Evolutionary conservation across 2,797 vertebrate species (phyloP).

Genomic region (Periparus ater): DNA sequence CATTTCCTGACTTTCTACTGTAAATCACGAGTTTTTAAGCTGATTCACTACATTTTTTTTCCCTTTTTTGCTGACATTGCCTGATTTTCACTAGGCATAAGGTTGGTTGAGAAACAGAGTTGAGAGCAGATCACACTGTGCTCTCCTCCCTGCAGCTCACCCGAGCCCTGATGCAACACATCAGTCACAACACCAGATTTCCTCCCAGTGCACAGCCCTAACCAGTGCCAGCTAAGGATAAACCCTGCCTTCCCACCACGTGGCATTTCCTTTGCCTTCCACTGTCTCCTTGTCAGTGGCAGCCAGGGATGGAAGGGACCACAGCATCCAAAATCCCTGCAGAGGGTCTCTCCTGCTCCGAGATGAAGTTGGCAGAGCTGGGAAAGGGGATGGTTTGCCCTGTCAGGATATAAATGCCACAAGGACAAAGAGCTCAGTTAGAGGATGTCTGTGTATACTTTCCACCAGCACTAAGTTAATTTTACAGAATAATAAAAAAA

Average conservation of each 20-base stretch:
- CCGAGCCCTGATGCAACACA: rapidly evolving
- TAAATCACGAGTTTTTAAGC: background rate
- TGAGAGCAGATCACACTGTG: background rate
- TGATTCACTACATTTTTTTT: background rate
- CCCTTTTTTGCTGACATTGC: background rate
- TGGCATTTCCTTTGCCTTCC: background rate
- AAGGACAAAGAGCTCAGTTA: background rate
- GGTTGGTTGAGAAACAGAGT: background rate
- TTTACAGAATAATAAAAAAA: background rate
- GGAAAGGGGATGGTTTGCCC: background rate
- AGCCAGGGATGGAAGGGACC: background rate
- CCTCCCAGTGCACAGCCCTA: background rate
- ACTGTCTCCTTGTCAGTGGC: background rate
- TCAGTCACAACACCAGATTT: background rate
- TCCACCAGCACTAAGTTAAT: background rate
- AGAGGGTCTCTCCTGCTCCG: background rate
- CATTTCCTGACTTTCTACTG: constrained; percentile 29
- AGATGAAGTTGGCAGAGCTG: background rate
- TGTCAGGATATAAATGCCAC: background rate
- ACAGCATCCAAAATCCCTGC: background rate
- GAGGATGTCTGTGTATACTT: background rate
- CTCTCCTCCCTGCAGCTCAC: background rate
- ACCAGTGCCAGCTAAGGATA: background rate
- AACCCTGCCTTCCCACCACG: background rate
- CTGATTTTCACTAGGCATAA: background rate